Conservation (phyloP, 2,888 invertebrate genomes). For the Melanophora roralis region DNA sequence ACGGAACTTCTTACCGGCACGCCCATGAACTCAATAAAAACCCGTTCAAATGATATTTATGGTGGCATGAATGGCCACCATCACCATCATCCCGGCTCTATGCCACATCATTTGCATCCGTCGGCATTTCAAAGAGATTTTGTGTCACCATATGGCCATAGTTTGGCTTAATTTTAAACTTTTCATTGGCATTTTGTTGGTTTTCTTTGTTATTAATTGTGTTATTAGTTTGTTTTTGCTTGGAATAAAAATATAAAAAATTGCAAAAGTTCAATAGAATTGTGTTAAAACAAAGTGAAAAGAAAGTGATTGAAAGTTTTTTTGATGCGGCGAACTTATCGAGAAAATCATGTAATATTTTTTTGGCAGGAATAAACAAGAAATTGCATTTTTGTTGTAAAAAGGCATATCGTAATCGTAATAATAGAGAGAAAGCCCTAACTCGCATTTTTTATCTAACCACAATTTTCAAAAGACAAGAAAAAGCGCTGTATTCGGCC, state of each 20-base stretch:
- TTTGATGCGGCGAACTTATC: too few relatives aligned
- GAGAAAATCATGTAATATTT: too few relatives aligned
- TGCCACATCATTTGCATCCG: constrained; percentile 75
- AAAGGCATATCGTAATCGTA: too few relatives aligned
- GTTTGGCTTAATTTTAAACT: constrained; percentile 66
- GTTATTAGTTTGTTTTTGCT: constrained; percentile 51
- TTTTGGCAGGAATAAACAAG: too few relatives aligned
- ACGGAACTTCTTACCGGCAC: constrained; percentile 88
- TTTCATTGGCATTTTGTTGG: neutral
- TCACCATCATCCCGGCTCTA: constrained; percentile 71
- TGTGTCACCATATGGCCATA: constrained; percentile 76
- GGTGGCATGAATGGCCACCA: constrained; percentile 75
- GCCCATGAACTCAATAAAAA: constrained; percentile 77
- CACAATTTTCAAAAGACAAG: too few relatives aligned
- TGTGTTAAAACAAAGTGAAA: too few relatives aligned
- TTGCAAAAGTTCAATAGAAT: too few relatives aligned
- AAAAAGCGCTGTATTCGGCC: too few relatives aligned
- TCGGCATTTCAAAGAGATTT: constrained; percentile 75
- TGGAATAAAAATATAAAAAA: neutral
- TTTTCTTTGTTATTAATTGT: constrained; percentile 63
- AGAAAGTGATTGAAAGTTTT: too few relatives aligned
- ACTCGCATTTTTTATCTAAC: too few relatives aligned
- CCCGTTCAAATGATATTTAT: constrained; percentile 73
- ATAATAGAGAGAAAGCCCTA: too few relatives aligned
- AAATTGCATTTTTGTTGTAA: too few relatives aligned